Evolutionary conservation across 1,140 invertebrate genomes (phyloP), one percentile per base, ranked within the genome.

Genomic region (Sesamia nonagrioides): DNA sequence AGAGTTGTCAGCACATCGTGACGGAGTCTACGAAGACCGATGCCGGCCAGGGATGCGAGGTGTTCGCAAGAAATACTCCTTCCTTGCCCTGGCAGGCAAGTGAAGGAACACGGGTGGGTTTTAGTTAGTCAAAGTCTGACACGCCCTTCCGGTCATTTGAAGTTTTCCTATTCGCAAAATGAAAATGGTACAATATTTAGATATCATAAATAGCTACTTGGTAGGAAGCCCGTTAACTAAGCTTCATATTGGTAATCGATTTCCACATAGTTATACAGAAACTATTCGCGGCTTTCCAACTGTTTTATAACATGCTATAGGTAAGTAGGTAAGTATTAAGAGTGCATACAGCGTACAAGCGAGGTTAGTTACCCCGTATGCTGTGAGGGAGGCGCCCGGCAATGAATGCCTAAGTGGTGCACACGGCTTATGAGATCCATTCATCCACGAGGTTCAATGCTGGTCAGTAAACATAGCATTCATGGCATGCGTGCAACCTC

Each of bases 391-490:
- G 80, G 85, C 86, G 82, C 50, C 66, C 78, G 74, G 82, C 86
- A 83, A 85, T 93, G 91, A 91, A 93, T 90, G 86, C 85, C 78
- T 86, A 83, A 91, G 86, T 88, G 86, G 78, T 85, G 82, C 86
- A 86, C 84, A 80, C 84, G 82, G 82, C 80, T 60, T 68, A 79
- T 75, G 66, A 61, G 81, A 80, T 79, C 85, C 84, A 90, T 93
- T 93, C 85, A 90, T 80, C 74, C 80, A 58, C 40, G 77, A 80
- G 73, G 83, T 84, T 90, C 86, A 87, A 91, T 90, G 90, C 82
- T 89, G 87, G 88, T 83, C 86, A 86, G 89, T 86, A 90, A 91
- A 93, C 86, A 91, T 85, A 81, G 84, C 85, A 86, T 92, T 90
- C 90, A 93, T 84, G 79, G 75, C 81, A 84, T 81, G 82, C 84